Evolutionary conservation across 1,140 invertebrate species (phyloP).

Genomic region (Drosophila quadrilineata): DNA sequence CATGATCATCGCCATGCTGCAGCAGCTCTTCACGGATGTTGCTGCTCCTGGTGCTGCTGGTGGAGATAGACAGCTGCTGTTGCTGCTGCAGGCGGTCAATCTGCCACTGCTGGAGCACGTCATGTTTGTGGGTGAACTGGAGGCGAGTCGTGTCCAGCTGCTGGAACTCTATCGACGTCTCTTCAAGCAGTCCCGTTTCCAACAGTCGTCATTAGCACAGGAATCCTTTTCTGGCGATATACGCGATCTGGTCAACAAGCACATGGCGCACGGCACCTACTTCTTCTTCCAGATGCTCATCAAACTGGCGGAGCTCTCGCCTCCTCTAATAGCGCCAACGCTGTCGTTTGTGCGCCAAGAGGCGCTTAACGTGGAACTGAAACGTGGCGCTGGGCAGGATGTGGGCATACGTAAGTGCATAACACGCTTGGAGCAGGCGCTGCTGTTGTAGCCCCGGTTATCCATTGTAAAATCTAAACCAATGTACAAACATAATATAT

Average conservation of each 20-base stretch:
- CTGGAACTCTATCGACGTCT: slow-evolving; percentile 52
- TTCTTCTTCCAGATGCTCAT: slow-evolving; percentile 77
- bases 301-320: slow-evolving; percentile 53
- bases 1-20: slow-evolving; percentile 54
- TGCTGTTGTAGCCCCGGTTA: neutral
- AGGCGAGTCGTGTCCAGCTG: slow-evolving; percentile 57
- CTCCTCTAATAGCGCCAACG: slow-evolving; percentile 35
- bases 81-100: slow-evolving; percentile 46
- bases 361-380: slow-evolving; percentile 63
- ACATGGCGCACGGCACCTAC: slow-evolving; percentile 76
- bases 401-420: slow-evolving; percentile 71
- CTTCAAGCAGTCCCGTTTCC: slow-evolving; percentile 24
- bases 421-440: slow-evolving; percentile 49
- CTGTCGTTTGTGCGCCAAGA: slow-evolving; percentile 45
- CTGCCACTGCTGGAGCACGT: slow-evolving; percentile 66
- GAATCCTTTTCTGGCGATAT: slow-evolving; percentile 42
- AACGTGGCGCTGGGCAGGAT: slow-evolving; percentile 78
- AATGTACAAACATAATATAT: no score
- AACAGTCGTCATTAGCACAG: slow-evolving; percentile 4
- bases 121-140: slow-evolving; percentile 78
- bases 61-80: slow-evolving; percentile 38
- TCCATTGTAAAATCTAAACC: no score
- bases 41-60: neutral
- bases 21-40: slow-evolving; percentile 48
- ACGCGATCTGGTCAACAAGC: slow-evolving; percentile 61